Evolutionary conservation across 2,797 vertebrate species (phyloP), one percentile per base, ranked within the genome.

Genomic region (Myoxocephalus aenaeus): DNA sequence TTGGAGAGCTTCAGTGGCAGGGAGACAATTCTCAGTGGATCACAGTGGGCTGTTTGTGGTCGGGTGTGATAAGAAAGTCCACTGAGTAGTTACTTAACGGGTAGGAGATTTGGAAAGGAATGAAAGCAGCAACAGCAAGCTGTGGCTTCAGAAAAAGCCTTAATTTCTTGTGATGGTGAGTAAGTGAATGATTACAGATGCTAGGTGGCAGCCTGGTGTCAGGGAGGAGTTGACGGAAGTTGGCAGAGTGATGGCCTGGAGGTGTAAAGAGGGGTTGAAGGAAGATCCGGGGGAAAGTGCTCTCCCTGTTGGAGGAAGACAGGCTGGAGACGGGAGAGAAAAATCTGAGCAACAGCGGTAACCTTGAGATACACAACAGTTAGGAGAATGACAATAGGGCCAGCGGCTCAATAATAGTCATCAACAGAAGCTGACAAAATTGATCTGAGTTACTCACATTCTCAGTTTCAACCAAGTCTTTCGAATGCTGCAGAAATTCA

Each of bases 391-490:
- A 65, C 62, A 50, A 54, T 7, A 1, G 5, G 34, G 27, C 67
- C 20, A 40, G 48, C 20, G 15, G 71, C 20, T 74, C 15, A 36
- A 50, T 54, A 29, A 56, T 42, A 20, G 27, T 10, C n/a, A 22
- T 20, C 54, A 20, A 65, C 58, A 51, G 57, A 69, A 59, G 34
- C 20, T 34, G 65, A 69, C 73, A 69, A 42, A 40, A 32, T 34
- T 65, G 29, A 65, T 46, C 11, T 17, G n/a, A 36, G 36, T 58
- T 42, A 57, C 22, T 56, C n/a, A 40, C 25, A 36, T 48, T 59
- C 18, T 53, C 27, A 36, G 32, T 34, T 58, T 64, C 11, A 62
- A 48, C 29, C 54, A 18, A 4, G 18, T 42, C 38, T 57, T 40
- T 59, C 25, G 42, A n/a, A 22, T 36, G 20, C 53, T 34, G 2